Evolutionary conservation across 1,140 invertebrate species (phyloP).

Genomic region (Matsumurasca onukii): DNA sequence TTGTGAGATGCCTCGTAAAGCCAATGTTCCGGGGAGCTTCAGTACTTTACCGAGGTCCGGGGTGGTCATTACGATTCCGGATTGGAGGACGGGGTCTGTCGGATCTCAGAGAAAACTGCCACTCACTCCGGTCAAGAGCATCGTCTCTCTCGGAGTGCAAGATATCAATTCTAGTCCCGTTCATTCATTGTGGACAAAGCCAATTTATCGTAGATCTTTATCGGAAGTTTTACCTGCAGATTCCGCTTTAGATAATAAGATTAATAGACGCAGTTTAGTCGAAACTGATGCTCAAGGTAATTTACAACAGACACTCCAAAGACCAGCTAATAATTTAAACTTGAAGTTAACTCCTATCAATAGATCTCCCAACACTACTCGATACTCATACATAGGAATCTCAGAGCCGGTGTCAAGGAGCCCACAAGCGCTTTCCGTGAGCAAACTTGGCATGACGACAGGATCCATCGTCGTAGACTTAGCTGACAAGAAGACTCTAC

Average conservation of each 20-base stretch:
- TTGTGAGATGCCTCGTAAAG: constrained; percentile 59
- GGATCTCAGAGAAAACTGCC: constrained; percentile 54
- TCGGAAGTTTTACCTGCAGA: constrained; percentile 52
- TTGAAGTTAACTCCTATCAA: constrained; percentile 37
- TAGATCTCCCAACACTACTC: constrained; percentile 39
- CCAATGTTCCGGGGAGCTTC: constrained; percentile 50
- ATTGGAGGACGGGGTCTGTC: constrained; percentile 49
- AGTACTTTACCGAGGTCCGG: constrained; percentile 51
- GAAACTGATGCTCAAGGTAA: constrained; percentile 55
- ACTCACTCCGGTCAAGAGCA: constrained; percentile 52
- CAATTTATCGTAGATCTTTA: constrained; percentile 52
- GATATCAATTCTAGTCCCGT: constrained; percentile 32
- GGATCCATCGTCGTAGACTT: constrained; percentile 24
- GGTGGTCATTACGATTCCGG: constrained; percentile 55
- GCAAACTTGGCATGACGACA: constrained; percentile 39
- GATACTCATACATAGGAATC: constrained; percentile 62
- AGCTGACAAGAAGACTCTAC: constrained; percentile 24
- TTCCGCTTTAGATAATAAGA: constrained; percentile 47
- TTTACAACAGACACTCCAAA: constrained; percentile 31
- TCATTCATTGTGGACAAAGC: constrained; percentile 34
- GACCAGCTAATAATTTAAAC: constrained; percentile 41
- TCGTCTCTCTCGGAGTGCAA: constrained; percentile 43
- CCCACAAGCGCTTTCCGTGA: constrained; percentile 51
- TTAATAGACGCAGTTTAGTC: constrained; percentile 57
- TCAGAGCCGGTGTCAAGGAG: constrained; percentile 44